Conservation (phyloP, 2,888 invertebrate genomes). For the Rhabditoides inermis region DNA sequence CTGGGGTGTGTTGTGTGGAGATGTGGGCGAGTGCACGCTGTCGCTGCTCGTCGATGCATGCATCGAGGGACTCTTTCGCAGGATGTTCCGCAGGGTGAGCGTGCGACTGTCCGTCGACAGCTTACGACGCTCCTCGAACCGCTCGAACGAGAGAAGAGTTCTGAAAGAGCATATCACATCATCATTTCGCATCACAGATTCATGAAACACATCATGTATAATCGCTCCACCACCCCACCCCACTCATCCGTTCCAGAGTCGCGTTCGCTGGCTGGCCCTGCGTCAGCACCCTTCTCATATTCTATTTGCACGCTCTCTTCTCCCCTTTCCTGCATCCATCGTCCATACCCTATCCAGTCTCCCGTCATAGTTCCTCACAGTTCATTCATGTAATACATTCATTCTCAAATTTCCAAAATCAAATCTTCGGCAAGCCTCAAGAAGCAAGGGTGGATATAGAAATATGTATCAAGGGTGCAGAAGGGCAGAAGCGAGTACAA, state of each 20-base stretch:
- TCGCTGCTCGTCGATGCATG: conserved; percentile 10
- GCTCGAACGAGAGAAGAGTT: conserved; percentile 62
- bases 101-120: conserved; percentile 54
- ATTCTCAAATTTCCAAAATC: neutral
- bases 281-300: neutral
- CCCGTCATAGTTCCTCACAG: too few species aligned
- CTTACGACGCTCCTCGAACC: conserved; percentile 77
- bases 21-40: neutral
- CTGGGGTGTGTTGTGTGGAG: conserved; percentile 2
- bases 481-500: too few species aligned
- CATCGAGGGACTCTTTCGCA: conserved; percentile 33
- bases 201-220: too few species aligned
- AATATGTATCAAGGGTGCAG: too few species aligned
- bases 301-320: neutral
- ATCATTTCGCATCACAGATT: too few species aligned
- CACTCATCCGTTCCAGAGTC: too few species aligned
- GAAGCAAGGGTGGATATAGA: too few species aligned
- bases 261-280: neutral
- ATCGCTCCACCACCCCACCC: too few species aligned
- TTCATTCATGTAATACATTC: neutral
- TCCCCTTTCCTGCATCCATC: neutral
- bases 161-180: conserved; percentile 22
- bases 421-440: too few species aligned
- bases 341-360: too few species aligned
- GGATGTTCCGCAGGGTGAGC: conserved; percentile 27